These are phyloP conservation scores for Portevinia maculata DNA, from an alignment of 2,888 invertebrate genomes.

Conservation along the genomic window DNA sequence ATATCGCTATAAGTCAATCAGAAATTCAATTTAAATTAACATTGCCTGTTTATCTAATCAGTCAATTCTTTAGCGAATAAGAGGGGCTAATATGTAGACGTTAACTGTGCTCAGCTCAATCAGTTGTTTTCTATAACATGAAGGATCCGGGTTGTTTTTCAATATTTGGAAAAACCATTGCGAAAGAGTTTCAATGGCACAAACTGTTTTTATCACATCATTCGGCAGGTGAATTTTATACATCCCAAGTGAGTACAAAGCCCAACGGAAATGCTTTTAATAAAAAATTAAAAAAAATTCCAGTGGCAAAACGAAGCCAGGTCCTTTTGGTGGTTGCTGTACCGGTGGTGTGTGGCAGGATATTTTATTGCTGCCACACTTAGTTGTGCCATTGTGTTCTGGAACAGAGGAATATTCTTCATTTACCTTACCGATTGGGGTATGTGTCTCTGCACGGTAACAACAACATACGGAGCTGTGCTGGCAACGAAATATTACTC, in stretches of 20 bases:
- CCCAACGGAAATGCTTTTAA: background rate
- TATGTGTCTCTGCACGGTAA: constrained; percentile 78
- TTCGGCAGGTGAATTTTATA: constrained; percentile 77
- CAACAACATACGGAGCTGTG: constrained; percentile 79
- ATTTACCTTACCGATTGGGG: constrained; percentile 82
- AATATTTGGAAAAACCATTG: constrained; percentile 74
- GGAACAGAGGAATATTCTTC: constrained; percentile 77
- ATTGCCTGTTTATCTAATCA: constrained; percentile 1
- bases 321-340: constrained; percentile 78
- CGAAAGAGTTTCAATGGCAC: constrained; percentile 77
- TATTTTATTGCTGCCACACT: constrained; percentile 78
- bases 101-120: background rate
- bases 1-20: background rate
- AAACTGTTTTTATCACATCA: constrained; percentile 77
- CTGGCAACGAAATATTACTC: constrained; percentile 79
- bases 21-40: too few species aligned
- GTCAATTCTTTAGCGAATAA: background rate
- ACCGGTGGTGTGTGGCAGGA: constrained; percentile 79
- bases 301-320: constrained; percentile 79
- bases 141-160: constrained; percentile 71
- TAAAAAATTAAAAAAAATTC: background rate
- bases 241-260: constrained; percentile 78
- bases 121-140: constrained; percentile 51
- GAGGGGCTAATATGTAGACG: background rate
- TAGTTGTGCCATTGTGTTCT: constrained; percentile 75